A percentile compares a stretch with the other conserved stretches of the same genome.
phyloP scores from a whole-genome alignment of 2,888 invertebrate genomes.

The Maniola hyperantus region DNA sequence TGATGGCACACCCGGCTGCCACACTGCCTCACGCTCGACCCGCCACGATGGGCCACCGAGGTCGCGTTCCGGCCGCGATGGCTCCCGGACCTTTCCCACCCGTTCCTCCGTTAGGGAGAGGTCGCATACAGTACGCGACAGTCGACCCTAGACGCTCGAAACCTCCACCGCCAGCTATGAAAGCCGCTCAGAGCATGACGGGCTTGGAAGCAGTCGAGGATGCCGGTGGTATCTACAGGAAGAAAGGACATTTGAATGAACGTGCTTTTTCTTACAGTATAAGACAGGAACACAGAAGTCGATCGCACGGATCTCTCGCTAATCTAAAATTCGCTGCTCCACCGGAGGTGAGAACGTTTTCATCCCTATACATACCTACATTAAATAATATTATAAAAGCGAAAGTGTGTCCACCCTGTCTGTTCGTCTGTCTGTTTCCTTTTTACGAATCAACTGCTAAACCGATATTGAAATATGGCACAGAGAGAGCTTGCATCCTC shows the following conservation, averaged over 20 bases:
- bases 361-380: neutral
- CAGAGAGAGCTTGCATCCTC: no score
- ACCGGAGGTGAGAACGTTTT: constrained; percentile 68
- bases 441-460: no score
- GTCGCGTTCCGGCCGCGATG: constrained; percentile 83
- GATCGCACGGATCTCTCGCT: constrained; percentile 95
- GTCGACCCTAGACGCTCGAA: constrained; percentile 85
- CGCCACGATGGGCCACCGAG: constrained; percentile 81
- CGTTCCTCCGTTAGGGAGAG: constrained; percentile 64
- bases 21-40: constrained; percentile 74
- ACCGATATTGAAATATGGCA: no score
- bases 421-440: no score
- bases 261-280: constrained; percentile 97
- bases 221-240: constrained; percentile 89
- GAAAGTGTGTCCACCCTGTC: no score
- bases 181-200: constrained; percentile 86
- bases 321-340: constrained; percentile 94
- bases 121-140: constrained; percentile 83
- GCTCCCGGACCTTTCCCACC: constrained; percentile 72
- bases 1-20: constrained; percentile 75
- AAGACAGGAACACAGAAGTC: constrained; percentile 94
- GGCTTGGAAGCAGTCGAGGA: constrained; percentile 86
- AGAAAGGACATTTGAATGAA: constrained; percentile 96
- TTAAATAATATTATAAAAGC: no score
- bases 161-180: constrained; percentile 83